phyloP scores from a whole-genome alignment of 2,113 vertebrate genomes.

The Corythoichthys intestinalis region DNA sequence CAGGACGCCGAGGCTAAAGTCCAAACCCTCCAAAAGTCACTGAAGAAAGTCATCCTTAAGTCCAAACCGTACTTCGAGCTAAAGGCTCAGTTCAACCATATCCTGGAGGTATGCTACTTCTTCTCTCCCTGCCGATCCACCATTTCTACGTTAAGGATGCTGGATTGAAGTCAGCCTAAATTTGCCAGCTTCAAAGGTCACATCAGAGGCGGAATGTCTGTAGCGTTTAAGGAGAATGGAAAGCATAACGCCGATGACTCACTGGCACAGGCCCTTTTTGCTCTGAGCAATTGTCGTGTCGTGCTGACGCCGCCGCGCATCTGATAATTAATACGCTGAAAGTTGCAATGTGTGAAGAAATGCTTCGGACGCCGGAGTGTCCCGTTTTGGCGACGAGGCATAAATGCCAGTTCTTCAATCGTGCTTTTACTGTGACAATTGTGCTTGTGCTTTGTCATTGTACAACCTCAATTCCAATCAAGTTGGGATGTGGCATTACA shows the following conservation, averaged over 20 bases:
- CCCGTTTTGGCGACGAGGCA: no score
- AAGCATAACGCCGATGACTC: background rate
- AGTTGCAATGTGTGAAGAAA: background rate
- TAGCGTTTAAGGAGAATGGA: background rate
- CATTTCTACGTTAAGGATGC: background rate
- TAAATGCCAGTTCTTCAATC: no score
- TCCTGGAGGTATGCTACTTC: conserved; percentile 75
- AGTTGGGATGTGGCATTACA: no score
- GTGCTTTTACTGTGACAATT: no score
- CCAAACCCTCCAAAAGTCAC: conserved; percentile 82
- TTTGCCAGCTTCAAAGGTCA: background rate
- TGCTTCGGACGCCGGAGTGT: no score
- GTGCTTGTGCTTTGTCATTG: no score
- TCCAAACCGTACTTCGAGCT: conserved; percentile 91
- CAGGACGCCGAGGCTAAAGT: conserved; percentile 86
- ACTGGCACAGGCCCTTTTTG: background rate
- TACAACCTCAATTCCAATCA: no score
- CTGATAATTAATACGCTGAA: background rate
- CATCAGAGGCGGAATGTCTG: background rate
- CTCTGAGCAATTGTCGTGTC: background rate
- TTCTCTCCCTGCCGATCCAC: background rate
- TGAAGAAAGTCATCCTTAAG: conserved; percentile 86
- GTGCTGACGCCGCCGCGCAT: background rate
- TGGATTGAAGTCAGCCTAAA: background rate
- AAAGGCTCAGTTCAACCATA: conserved; percentile 88